Evolutionary conservation across 2,113 vertebrate species (phyloP).

Genomic region (Lethenteron reissneri): DNA sequence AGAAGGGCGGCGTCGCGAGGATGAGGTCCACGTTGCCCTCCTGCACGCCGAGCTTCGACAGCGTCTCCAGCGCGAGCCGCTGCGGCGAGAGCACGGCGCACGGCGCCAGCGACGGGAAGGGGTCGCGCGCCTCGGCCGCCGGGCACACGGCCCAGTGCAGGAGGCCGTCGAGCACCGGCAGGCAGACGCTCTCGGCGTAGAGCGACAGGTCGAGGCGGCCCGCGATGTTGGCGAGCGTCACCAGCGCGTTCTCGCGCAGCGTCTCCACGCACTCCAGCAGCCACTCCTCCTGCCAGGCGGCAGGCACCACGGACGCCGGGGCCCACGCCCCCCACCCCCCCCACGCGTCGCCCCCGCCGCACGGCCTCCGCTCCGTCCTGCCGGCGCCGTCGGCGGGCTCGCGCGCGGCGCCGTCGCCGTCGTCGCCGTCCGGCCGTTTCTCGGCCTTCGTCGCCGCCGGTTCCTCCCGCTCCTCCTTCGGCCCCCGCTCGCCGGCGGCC

Average conservation of each 20-base stretch:
- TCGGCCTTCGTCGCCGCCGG: background rate
- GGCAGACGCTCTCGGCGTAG: conserved; percentile 88
- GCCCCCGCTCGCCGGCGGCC: conserved; percentile 61
- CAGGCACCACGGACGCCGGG: background rate
- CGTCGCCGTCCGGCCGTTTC: conserved; percentile 37
- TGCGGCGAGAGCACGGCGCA: conserved; percentile 83
- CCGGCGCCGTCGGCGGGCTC: background rate
- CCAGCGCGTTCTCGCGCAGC: conserved; percentile 84
- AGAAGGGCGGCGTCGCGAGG: conserved; percentile 78
- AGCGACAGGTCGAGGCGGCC: conserved; percentile 88
- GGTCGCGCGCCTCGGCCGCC: conserved; percentile 90
- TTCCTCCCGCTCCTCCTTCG: conserved; percentile 88
- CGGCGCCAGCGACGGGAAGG: conserved; percentile 72
- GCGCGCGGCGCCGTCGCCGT: conserved; percentile 26
- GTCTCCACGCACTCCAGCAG: conserved; percentile 99
- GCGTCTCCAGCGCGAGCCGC: conserved; percentile 94
- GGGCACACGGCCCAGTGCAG: conserved; percentile 97
- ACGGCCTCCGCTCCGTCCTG: background rate
- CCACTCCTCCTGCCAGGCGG: conserved; percentile 63
- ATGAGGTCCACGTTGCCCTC: conserved; percentile 99
- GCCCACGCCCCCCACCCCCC: no score
- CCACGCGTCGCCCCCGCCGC: no score
- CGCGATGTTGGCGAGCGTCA: conserved; percentile 91
- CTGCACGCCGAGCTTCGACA: conserved; percentile 98
- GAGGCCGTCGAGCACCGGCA: conserved; percentile 83